phyloP scores from a whole-genome alignment of 2,888 invertebrate species.

The Nomada fabriciana region DNA sequence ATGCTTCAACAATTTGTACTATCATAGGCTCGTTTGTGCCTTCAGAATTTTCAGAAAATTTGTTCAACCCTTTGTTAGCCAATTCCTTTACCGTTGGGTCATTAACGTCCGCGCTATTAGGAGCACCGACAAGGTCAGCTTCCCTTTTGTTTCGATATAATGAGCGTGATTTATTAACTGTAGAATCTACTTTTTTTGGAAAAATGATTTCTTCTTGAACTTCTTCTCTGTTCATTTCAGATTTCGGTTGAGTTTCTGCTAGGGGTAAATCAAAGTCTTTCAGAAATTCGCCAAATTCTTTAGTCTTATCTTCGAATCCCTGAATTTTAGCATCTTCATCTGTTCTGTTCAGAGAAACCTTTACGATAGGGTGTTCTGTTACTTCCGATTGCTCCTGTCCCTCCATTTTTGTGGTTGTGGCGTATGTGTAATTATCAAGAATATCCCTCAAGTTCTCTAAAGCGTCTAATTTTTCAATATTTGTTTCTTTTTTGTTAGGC shows the following conservation, averaged over 20 bases:
- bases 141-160: constrained; percentile 45
- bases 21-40: constrained; percentile 77
- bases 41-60: constrained; percentile 70
- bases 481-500: constrained; percentile 20
- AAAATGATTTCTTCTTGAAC: constrained; percentile 62
- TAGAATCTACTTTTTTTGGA: constrained; percentile 18
- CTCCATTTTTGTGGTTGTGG: constrained; percentile 15
- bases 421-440: constrained; percentile 57
- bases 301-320: constrained; percentile 75
- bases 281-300: constrained; percentile 80
- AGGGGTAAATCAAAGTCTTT: constrained; percentile 76
- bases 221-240: constrained; percentile 68
- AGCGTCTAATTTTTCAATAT: constrained; percentile 36
- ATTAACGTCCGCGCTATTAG: constrained; percentile 27
- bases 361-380: constrained; percentile 68
- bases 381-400: constrained; percentile 46
- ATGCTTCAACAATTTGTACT: constrained; percentile 84
- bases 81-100: constrained; percentile 69
- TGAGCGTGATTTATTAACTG: not conserved
- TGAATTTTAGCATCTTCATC: constrained; percentile 43
- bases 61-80: constrained; percentile 62
- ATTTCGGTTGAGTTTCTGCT: constrained; percentile 36
- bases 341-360: constrained; percentile 63
- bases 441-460: constrained; percentile 57
- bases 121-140: constrained; percentile 57